phyloP scores from a whole-genome alignment of 2,113 vertebrate genomes.

The Bucco capensis region DNA sequence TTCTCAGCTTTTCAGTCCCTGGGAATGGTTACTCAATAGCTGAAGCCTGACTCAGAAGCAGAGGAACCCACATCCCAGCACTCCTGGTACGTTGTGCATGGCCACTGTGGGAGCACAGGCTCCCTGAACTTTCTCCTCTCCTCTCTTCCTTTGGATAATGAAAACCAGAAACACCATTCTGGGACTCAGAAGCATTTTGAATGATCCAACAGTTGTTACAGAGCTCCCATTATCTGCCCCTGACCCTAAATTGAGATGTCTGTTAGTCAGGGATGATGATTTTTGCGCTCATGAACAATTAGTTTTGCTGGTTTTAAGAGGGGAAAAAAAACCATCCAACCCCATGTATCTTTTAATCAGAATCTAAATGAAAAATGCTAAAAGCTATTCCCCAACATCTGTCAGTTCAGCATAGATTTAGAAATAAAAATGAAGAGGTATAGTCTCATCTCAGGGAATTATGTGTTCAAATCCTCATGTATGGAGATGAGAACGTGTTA shows the following conservation, averaged over 20 bases:
- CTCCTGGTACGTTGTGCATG: fast-evolving
- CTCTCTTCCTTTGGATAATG: conserved; percentile 2
- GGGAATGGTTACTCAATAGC: not conserved
- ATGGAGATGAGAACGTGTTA: conserved; percentile 57
- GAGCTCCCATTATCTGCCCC: conserved; percentile 42
- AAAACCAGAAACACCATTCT: conserved; percentile 20
- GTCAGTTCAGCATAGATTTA: conserved; percentile 70
- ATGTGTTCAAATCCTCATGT: conserved; percentile 62
- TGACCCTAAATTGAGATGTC: conserved; percentile 45
- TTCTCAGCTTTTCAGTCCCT: not conserved
- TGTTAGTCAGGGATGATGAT: conserved; percentile 50
- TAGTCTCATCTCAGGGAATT: conserved; percentile 68
- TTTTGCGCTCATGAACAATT: conserved; percentile 50
- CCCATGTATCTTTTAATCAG: conserved; percentile 67
- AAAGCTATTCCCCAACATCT: conserved; percentile 70
- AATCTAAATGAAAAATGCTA: conserved; percentile 64
- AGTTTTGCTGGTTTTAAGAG: conserved; percentile 64
- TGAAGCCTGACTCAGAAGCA: not conserved
- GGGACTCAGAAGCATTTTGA: not conserved
- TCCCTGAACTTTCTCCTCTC: conserved; percentile 41
- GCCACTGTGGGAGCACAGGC: not conserved
- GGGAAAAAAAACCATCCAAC: not conserved
- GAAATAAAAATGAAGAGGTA: conserved; percentile 71
- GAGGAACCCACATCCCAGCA: not conserved
- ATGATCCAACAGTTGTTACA: conserved; percentile 11